These are phyloP conservation scores for Drosophila melanica DNA, from an alignment of 1,140 invertebrate species.

Conservation along the genomic window DNA sequence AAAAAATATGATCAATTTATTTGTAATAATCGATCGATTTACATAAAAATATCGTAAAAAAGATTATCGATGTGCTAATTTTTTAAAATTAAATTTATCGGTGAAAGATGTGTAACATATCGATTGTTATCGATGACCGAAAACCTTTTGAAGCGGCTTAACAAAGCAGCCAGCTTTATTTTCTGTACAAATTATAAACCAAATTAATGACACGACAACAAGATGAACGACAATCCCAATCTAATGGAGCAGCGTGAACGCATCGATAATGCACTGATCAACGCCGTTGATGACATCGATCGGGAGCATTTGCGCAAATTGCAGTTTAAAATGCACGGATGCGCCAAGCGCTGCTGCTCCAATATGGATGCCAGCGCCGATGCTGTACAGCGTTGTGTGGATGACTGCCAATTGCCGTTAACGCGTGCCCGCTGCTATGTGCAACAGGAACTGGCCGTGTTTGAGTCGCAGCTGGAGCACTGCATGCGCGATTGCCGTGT, in stretches of 20 bases:
- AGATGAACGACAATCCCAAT: conserved; percentile 84
- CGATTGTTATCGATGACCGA: not conserved
- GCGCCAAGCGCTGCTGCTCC: conserved; percentile 93
- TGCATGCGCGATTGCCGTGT: conserved; percentile 87
- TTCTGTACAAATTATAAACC: not conserved
- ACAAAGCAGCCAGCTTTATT: not conserved
- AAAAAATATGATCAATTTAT: no score
- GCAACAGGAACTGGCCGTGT: conserved; percentile 85
- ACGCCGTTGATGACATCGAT: conserved; percentile 91
- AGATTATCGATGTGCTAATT: no score
- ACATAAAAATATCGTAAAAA: no score
- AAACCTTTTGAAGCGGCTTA: not conserved
- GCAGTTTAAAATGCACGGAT: conserved; percentile 95
- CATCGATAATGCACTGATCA: conserved; percentile 91
- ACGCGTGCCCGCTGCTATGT: conserved; percentile 92
- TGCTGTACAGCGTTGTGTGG: conserved; percentile 91
- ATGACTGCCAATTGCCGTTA: conserved; percentile 89
- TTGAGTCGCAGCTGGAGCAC: conserved; percentile 92
- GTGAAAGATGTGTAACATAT: not conserved
- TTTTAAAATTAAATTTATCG: no score
- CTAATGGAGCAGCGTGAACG: conserved; percentile 89
- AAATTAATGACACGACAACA: not conserved
- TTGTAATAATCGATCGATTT: no score
- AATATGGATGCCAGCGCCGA: conserved; percentile 88
- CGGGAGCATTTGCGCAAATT: conserved; percentile 90